A percentile compares a stretch with the other conserved stretches of the same genome.
Conservation (phyloP, 2,113 vertebrate genomes). For the Embiotoca jacksoni region DNA sequence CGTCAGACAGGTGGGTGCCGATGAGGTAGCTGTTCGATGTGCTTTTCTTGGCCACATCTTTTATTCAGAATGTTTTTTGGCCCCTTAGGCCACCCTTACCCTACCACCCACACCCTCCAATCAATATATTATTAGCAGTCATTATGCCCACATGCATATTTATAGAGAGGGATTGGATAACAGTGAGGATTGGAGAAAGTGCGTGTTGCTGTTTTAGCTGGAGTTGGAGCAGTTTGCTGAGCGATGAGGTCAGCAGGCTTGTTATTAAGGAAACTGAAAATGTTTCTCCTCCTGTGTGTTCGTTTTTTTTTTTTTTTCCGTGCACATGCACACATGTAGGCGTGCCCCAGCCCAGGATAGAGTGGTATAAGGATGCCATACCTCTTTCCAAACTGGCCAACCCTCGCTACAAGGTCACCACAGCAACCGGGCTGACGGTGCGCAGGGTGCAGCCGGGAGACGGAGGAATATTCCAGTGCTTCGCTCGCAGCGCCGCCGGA, state of each 20-base stretch:
- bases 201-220: slow-evolving; percentile 33
- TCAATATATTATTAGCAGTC: slow-evolving; percentile 81
- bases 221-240: slow-evolving; percentile 32
- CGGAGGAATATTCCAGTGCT: slow-evolving; percentile 94
- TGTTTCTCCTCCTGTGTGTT: not conserved
- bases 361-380: slow-evolving; percentile 93
- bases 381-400: slow-evolving; percentile 87
- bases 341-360: slow-evolving; percentile 87
- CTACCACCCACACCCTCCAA: slow-evolving; percentile 62
- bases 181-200: slow-evolving; percentile 28
- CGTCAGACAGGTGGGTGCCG: slow-evolving; percentile 58
- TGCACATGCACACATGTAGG: slow-evolving; percentile 77
- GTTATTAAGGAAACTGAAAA: slow-evolving; percentile 31
- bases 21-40: slow-evolving; percentile 22
- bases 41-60: slow-evolving; percentile 55
- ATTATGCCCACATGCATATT: slow-evolving; percentile 76
- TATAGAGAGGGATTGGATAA: slow-evolving; percentile 54
- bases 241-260: slow-evolving; percentile 44
- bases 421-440: slow-evolving; percentile 87
- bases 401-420: slow-evolving; percentile 89
- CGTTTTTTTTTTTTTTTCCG: not conserved
- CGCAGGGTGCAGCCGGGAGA: slow-evolving; percentile 88
- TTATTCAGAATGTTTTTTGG: slow-evolving; percentile 75
- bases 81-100: slow-evolving; percentile 63
- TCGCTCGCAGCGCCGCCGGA: slow-evolving; percentile 90